Evolutionary conservation across 1,140 invertebrate species (phyloP), one percentile per base, ranked within the genome.

Genomic region (Lordiphosa collinella): DNA sequence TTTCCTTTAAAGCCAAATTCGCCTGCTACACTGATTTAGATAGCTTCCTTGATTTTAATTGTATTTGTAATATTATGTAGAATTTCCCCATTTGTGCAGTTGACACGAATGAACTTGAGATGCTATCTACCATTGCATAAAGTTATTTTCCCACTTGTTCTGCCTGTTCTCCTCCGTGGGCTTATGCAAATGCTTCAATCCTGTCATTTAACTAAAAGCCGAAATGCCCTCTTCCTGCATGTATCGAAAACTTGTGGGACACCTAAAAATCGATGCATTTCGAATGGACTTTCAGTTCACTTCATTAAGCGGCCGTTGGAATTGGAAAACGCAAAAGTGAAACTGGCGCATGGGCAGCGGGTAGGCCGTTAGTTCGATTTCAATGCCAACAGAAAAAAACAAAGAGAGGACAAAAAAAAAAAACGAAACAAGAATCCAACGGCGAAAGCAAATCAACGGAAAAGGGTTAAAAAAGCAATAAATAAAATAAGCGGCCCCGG

Each of bases 391-490:
- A 43, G 22, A 13, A 37, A 56, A 49, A 18, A 31, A 9, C 38
- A 51, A 32, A 32, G 35, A 34, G 35, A 57, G 48, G 55, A 63
- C 46, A 64, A 53, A 43, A 52, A 75, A 36, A 64, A 53, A 43
- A 52, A 75, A 36, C 54, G 35, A 35, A 63, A 12, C 31, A 12
- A 12, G 12, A 12, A 13, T 13, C 37, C 25, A 16, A 14, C 9
- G 65, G 16, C 54, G 51, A 72, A 72, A 72, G 69, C 55, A 71
- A 82, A 59, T 63, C 71, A 71, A 68, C 57, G 72, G 78, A 78
- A 82, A 82, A 84, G 73, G 78, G 78, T 82, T 82, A 82, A 84
- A 82, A 82, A 82, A 82, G 78, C 78, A 82, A 82, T 82, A 82
- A 82, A 82, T 82, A 82, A 84, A 84, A 84, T 63, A 82, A 84